A percentile compares a stretch with the other conserved stretches of the same genome.
Evolutionary conservation across 1,140 invertebrate species (phyloP).

Genomic region (Thalassaphorura encarpata): DNA sequence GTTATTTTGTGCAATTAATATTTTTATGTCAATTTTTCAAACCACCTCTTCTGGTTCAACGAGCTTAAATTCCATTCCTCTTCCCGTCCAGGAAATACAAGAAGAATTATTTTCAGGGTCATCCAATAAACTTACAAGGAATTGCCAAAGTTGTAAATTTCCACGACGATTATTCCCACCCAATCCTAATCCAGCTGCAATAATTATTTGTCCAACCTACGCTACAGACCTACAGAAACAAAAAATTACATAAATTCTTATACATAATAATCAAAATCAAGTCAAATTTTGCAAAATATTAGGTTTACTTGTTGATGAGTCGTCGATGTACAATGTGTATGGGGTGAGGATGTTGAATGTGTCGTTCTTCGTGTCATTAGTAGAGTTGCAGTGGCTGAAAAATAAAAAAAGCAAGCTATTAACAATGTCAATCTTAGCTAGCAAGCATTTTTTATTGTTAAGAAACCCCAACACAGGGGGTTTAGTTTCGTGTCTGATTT

Average conservation of each 20-base stretch:
- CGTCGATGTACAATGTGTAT: neutral
- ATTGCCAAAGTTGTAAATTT: slow-evolving; percentile 87
- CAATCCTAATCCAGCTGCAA: neutral
- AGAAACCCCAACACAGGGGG: too few species aligned
- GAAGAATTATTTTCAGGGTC: slow-evolving; percentile 65
- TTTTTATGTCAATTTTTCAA: neutral
- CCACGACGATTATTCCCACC: slow-evolving; percentile 56
- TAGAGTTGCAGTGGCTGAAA: too few species aligned
- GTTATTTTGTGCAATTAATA: neutral
- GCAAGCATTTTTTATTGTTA: too few species aligned
- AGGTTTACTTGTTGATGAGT: neutral
- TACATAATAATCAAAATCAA: neutral
- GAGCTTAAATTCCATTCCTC: slow-evolving; percentile 88
- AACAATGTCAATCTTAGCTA: too few species aligned
- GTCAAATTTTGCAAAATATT: neutral
- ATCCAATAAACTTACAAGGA: slow-evolving; percentile 77
- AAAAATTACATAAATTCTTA: neutral
- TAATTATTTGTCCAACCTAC: neutral
- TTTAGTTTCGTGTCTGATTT: too few species aligned
- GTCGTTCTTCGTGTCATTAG: too few species aligned
- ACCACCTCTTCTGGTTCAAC: slow-evolving; percentile 85
- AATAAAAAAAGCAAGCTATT: too few species aligned
- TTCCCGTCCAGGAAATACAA: slow-evolving; percentile 50
- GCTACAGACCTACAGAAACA: neutral
- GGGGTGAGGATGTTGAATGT: neutral